Conservation (phyloP, 2,797 vertebrate species). For the Chrysocyon brachyurus region DNA sequence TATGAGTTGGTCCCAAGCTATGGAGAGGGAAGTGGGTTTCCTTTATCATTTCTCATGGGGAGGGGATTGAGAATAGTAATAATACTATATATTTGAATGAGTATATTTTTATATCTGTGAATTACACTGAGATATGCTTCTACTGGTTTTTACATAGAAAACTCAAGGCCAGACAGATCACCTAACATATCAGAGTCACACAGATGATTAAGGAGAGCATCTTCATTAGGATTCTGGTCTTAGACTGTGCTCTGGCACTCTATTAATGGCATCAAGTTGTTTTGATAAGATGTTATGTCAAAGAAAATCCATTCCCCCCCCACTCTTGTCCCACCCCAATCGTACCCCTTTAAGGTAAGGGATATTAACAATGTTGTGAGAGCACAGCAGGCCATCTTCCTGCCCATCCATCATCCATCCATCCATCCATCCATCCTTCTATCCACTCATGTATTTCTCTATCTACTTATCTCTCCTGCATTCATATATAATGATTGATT, state of each 20-base stretch:
- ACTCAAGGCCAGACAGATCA: not conserved
- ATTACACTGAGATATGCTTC: not conserved
- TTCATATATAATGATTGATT: not conserved
- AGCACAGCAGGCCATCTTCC: not conserved
- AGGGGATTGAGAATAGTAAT: not conserved
- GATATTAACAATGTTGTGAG: not conserved
- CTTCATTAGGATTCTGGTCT: not conserved
- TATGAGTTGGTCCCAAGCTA: not conserved
- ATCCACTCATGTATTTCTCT: not conserved
- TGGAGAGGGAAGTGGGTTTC: not conserved
- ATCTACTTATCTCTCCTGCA: not conserved
- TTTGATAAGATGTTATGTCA: not conserved
- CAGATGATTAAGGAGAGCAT: not conserved
- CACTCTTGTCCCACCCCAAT: not conserved
- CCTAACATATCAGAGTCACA: not conserved
- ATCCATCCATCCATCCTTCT: too few relatives aligned
- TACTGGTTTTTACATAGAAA: not conserved
- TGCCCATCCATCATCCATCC: not conserved
- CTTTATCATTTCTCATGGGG: not conserved
- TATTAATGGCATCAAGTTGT: not conserved
- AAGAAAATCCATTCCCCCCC: not conserved
- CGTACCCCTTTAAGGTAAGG: not conserved
- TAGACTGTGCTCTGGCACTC: not conserved
- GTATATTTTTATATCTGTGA: not conserved
- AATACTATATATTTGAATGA: not conserved